phyloP scores from a whole-genome alignment of 2,888 invertebrate species.

The Sarcophaga rosellei region DNA sequence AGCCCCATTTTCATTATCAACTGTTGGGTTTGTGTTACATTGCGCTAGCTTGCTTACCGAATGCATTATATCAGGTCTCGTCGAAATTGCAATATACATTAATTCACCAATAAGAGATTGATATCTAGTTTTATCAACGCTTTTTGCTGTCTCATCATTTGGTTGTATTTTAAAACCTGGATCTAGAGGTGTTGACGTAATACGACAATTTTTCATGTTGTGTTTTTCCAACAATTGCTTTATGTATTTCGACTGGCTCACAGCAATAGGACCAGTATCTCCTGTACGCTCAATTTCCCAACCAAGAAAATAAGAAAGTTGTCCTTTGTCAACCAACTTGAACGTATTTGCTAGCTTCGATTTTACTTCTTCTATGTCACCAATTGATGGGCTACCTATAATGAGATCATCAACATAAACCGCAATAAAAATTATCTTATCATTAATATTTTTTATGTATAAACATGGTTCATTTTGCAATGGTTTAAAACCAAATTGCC shows the following conservation, averaged over 20 bases:
- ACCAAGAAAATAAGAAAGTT: conserved; percentile 48
- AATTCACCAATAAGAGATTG: conserved; percentile 55
- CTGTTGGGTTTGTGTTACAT: conserved; percentile 53
- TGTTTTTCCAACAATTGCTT: not conserved
- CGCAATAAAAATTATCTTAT: conserved; percentile 50
- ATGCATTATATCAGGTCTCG: conserved; percentile 57
- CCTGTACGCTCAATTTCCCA: conserved; percentile 14
- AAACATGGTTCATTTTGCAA: conserved; percentile 61
- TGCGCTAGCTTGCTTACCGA: conserved; percentile 61
- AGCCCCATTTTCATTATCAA: conserved; percentile 48
- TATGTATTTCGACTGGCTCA: conserved; percentile 14
- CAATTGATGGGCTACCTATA: conserved; percentile 45
- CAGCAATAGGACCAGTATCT: not conserved
- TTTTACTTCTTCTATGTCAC: conserved; percentile 44
- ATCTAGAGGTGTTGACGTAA: conserved; percentile 51
- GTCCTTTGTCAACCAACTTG: conserved; percentile 38
- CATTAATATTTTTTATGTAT: conserved; percentile 23
- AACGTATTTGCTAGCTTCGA: conserved; percentile 43
- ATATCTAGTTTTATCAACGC: conserved; percentile 43
- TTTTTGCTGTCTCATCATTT: conserved; percentile 21
- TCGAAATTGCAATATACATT: conserved; percentile 51
- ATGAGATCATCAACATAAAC: conserved; percentile 67
- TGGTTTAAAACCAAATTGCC: conserved; percentile 52
- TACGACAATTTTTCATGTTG: conserved; percentile 34
- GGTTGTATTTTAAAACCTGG: conserved; percentile 44